phyloP scores from a whole-genome alignment of 2,797 vertebrate genomes.

The Melopsittacus undulatus region DNA sequence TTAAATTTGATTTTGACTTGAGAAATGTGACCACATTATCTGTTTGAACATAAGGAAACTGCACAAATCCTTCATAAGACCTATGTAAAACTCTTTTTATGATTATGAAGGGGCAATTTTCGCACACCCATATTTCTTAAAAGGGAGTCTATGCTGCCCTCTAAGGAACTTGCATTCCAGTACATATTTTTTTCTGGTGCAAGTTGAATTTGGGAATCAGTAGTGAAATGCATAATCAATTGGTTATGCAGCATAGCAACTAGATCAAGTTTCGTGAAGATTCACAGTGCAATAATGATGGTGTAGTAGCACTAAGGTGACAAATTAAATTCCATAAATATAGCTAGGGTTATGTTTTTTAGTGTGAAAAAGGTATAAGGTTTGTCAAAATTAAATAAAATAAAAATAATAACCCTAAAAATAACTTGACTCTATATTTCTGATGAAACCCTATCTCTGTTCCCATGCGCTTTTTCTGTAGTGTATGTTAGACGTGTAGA shows the following conservation, averaged over 20 bases:
- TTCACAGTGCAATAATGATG: neutral
- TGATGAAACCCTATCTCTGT: neutral
- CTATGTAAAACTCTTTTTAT: slow-evolving; percentile 67
- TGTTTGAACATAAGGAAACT: slow-evolving; percentile 69
- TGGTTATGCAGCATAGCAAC: slow-evolving; percentile 44
- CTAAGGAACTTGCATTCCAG: slow-evolving; percentile 45
- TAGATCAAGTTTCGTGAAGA: slow-evolving; percentile 41
- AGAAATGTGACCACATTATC: slow-evolving; percentile 67
- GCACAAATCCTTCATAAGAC: slow-evolving; percentile 60
- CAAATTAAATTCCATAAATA: neutral
- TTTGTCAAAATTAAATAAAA: neutral
- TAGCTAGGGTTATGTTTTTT: neutral
- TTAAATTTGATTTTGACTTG: slow-evolving; percentile 70
- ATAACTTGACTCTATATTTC: neutral
- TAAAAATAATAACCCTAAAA: rapidly evolving
- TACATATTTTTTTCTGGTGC: slow-evolving; percentile 37
- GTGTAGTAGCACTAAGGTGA: neutral
- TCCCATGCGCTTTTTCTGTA: neutral
- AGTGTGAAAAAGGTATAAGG: neutral
- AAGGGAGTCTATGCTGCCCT: slow-evolving; percentile 14
- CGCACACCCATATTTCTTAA: slow-evolving; percentile 33
- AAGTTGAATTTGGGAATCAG: slow-evolving; percentile 33
- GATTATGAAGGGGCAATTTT: slow-evolving; percentile 65
- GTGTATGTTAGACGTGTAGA: neutral
- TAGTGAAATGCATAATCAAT: slow-evolving; percentile 48